Conservation (phyloP, 2,113 vertebrate species). For the Carassius carassius region DNA sequence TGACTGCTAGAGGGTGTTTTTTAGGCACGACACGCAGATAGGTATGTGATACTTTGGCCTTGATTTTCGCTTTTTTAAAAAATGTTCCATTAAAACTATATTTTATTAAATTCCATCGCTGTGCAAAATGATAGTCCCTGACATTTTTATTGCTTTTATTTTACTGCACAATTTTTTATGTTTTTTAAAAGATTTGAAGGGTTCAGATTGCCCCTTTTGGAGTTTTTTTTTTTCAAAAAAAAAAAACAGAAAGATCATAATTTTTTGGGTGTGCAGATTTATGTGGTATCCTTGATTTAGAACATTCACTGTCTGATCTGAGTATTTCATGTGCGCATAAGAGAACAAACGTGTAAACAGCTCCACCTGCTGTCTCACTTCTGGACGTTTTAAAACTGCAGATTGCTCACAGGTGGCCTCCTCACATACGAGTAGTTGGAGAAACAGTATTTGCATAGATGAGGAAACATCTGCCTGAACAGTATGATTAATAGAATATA, state of each 20-base stretch:
- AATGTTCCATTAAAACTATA: not conserved
- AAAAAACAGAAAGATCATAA: no score
- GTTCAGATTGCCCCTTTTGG: not conserved
- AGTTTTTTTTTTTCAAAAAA: not conserved
- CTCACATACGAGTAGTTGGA: not conserved
- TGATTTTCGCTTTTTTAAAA: not conserved
- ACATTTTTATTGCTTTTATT: not conserved
- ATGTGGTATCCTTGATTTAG: not conserved
- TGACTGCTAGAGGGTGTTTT: not conserved
- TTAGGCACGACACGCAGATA: not conserved
- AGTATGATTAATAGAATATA: not conserved
- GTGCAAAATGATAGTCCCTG: not conserved
- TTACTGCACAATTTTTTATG: not conserved
- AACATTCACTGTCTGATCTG: not conserved
- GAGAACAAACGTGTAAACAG: not conserved
- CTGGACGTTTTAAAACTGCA: not conserved
- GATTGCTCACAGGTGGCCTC: not conserved
- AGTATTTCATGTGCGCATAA: not conserved
- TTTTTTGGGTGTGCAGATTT: not conserved
- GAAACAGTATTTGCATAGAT: not conserved
- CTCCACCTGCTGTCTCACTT: constrained; percentile 14
- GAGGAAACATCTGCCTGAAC: not conserved
- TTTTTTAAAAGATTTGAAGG: not conserved
- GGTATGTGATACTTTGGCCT: not conserved
- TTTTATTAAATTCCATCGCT: not conserved